A percentile compares a stretch with the other conserved stretches of the same genome.
Conservation (phyloP, 2,113 vertebrate species). For the Fregetta grallaria region DNA sequence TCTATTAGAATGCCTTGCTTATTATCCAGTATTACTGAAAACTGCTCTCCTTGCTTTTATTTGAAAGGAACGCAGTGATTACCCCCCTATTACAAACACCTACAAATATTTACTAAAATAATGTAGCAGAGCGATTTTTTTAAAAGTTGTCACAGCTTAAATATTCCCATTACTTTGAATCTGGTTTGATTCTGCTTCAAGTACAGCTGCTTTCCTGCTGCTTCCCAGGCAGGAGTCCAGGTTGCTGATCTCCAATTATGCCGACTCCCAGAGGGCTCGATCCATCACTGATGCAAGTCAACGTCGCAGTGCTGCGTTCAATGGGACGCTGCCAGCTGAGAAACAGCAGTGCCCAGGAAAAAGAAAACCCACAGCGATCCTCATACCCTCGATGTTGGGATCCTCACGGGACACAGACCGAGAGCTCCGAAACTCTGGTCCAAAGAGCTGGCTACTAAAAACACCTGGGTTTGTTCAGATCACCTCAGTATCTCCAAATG, state of each 20-base stretch:
- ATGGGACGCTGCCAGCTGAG: background rate
- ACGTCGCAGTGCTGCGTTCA: background rate
- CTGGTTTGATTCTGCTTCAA: background rate
- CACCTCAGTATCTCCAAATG: background rate
- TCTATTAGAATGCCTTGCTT: background rate
- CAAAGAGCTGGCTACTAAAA: background rate
- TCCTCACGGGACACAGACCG: background rate
- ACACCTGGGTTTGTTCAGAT: background rate
- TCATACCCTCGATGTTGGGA: fast-evolving
- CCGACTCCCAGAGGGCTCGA: background rate
- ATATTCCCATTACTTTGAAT: background rate
- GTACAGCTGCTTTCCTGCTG: background rate
- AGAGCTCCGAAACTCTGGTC: background rate
- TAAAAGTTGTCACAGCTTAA: background rate
- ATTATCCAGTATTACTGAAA: background rate
- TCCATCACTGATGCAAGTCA: background rate
- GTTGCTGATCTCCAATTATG: slow-evolving; percentile 11
- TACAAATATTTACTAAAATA: slow-evolving; percentile 58
- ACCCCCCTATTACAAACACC: background rate
- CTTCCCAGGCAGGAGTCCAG: slow-evolving; percentile 39
- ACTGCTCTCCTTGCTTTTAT: background rate
- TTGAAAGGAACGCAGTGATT: slow-evolving; percentile 29
- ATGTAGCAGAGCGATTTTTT: background rate
- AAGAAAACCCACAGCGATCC: background rate
- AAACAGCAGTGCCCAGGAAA: background rate